Evolutionary conservation across 2,113 vertebrate species (phyloP).

Genomic region (Caracal caracal): DNA sequence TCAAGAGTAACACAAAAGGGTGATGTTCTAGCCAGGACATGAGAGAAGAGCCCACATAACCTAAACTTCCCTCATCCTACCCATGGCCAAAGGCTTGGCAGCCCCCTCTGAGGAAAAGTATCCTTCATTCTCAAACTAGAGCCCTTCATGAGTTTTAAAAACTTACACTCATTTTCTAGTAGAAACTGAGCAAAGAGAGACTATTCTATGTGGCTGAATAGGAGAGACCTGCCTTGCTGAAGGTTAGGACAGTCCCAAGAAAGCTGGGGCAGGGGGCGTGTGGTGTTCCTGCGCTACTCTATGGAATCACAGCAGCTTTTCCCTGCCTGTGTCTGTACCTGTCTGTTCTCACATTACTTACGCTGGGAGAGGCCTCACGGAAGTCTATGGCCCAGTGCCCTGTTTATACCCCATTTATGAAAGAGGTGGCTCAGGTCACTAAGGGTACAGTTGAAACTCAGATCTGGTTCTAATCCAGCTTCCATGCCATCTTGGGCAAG

Average conservation of each 20-base stretch:
- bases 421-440: neutral
- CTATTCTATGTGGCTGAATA: neutral
- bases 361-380: neutral
- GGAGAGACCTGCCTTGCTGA: neutral
- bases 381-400: neutral
- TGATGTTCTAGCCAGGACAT: neutral
- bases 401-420: neutral
- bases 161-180: neutral
- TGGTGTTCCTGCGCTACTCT: neutral
- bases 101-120: neutral
- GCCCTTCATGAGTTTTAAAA: neutral
- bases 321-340: neutral
- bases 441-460: neutral
- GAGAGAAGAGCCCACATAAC: neutral
- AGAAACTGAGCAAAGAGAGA: neutral
- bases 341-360: neutral
- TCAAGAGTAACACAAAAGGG: neutral
- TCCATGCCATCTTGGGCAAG: neutral
- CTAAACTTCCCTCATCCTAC: neutral
- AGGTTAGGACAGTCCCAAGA: neutral
- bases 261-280: neutral
- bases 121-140: neutral
- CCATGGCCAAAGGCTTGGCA: neutral
- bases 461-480: neutral
- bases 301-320: neutral